Base-by-base conservation (phyloP, 2,797 vertebrate species). In the Brotogeris chrysoptera region DNA sequence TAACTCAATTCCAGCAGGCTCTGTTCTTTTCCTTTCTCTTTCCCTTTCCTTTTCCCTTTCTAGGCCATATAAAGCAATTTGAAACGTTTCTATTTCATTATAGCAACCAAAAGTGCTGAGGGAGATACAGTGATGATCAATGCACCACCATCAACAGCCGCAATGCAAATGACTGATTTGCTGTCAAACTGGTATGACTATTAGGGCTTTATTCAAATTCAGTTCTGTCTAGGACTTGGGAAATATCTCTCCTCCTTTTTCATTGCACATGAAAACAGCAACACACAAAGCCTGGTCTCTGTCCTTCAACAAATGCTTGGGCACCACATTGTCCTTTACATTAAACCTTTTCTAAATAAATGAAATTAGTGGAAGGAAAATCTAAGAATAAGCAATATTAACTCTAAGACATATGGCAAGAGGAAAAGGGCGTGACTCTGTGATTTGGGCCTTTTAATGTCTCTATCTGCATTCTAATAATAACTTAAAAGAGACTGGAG, bases 191-290 rank as follows among this genome's bases (percentile, higher is more conserved):
- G 38, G 47, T 84, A n/a, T 91, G 61, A 69, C 65, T 88, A 30
- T 34, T 80, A 80, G 59, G 72, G 50, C 71, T 86, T 72, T 90
- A 66, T 86, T 90, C 91, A 82, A 92, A 92, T 84, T 85, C 64
- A 61, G 11, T 83, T 83, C 44, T 92, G 8, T 52, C 43, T 76
- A 55, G 47, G 73, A 70, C 68, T 76, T 85, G 76, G 60, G 68
- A 88, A 90, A 86, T 72, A 78, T 72, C 64, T 72, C 47, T 68
- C 69, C 63, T 71, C 30, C 38, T 49, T 80, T 74, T 87, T 90
- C 32, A 63, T 71, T 94, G 86, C 89, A 77, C 49, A 30, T 68
- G 43, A 59, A 59, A 36, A 16, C 39, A 73, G 59, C 78, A 70
- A 41, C 9, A 36, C 46, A 24, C 38, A 78, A 82, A 71, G 59